Percentiles rank a stretch among this genome's conserved stretches.
phyloP scores from a whole-genome alignment of 2,888 invertebrate species.

The Trichopoda pennipes region DNA sequence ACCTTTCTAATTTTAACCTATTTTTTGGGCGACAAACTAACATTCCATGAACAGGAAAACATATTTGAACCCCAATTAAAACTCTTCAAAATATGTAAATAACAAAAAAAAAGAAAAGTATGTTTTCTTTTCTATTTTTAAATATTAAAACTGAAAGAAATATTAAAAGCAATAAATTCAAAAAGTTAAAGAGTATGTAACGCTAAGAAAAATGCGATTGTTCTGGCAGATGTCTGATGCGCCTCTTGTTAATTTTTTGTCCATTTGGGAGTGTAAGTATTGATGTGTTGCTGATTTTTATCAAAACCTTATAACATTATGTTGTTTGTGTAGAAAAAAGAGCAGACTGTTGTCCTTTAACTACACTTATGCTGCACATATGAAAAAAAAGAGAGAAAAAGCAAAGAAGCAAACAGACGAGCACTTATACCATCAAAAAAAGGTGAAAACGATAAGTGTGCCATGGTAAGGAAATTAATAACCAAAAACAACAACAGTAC shows the following conservation, averaged over 20 bases:
- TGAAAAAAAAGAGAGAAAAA: not conserved
- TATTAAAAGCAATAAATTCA: not conserved
- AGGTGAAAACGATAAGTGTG: conserved; percentile 65
- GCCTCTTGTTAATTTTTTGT: conserved; percentile 2
- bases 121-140: no score
- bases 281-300: conserved; percentile 55
- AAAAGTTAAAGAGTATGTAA: conserved; percentile 47
- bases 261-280: conserved; percentile 32
- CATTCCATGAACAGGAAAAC: no score
- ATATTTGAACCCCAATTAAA: no score
- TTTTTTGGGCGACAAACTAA: no score
- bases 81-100: no score
- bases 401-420: not conserved
- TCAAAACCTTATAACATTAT: conserved; percentile 26
- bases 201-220: conserved; percentile 7
- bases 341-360: conserved; percentile 51
- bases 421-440: not conserved
- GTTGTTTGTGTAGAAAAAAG: conserved; percentile 2
- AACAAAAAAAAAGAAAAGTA: no score
- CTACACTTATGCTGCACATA: not conserved
- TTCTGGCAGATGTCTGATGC: conserved; percentile 56
- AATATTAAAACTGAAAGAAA: no score
- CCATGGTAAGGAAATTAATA: conserved; percentile 44
- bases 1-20: no score
- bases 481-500: conserved; percentile 16